phyloP scores from a whole-genome alignment of 2,113 vertebrate genomes.

The Lagopus leucura region DNA sequence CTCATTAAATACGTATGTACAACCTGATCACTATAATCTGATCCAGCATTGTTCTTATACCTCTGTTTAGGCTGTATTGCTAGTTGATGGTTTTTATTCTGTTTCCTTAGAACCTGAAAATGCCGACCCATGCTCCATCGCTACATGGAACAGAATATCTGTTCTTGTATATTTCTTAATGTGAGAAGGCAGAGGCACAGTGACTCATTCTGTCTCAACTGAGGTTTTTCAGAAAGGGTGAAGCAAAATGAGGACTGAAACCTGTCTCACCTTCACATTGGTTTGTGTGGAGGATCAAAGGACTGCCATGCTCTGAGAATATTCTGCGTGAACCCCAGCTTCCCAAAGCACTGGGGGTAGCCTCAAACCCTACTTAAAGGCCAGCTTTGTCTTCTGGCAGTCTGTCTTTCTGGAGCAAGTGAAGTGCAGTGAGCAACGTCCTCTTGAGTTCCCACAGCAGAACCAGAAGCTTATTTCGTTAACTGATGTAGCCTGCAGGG shows the following conservation, averaged over 20 bases:
- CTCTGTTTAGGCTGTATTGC: neutral
- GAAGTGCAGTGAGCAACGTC: neutral
- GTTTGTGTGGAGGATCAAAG: neutral
- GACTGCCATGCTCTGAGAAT: neutral
- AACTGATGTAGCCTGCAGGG: neutral
- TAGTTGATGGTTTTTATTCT: neutral
- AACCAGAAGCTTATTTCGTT: neutral
- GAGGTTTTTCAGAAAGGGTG: conserved; percentile 35
- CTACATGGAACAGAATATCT: neutral
- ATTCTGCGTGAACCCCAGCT: neutral
- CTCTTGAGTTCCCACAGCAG: neutral
- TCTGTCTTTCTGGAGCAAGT: neutral
- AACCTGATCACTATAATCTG: neutral
- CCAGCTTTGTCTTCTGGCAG: neutral
- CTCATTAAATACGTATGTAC: neutral
- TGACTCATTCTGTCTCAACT: conserved; percentile 33
- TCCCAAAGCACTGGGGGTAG: neutral
- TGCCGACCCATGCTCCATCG: neutral
- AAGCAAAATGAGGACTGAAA: neutral
- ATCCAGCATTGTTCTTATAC: neutral
- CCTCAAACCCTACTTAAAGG: neutral
- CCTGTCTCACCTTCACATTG: neutral
- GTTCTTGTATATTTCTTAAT: neutral
- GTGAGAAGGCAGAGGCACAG: neutral
- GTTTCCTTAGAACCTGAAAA: neutral